A percentile compares a stretch with the other conserved stretches of the same genome.
Evolutionary conservation across 2,888 invertebrate genomes (phyloP).

Genomic region (Timandra comae): DNA sequence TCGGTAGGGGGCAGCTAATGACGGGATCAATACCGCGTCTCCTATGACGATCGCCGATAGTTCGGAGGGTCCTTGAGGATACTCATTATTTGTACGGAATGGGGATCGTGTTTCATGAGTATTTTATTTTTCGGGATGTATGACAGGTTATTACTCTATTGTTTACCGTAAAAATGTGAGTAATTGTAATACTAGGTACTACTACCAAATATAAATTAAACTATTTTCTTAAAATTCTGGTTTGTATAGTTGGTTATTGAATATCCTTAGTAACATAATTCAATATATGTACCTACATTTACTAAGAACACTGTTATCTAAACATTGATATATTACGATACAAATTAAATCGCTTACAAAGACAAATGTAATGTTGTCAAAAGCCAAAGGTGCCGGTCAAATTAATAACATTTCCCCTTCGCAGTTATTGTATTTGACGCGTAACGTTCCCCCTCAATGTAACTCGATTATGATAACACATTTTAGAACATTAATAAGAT

Average conservation of each 20-base stretch:
- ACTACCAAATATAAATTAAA: too few relatives aligned
- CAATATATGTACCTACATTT: too few relatives aligned
- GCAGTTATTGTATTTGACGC: conserved; percentile 11
- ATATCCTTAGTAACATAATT: too few relatives aligned
- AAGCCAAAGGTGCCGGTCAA: conserved; percentile 1
- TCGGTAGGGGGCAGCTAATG: conserved; percentile 9
- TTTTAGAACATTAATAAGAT: conserved; percentile 8
- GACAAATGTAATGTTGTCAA: background rate
- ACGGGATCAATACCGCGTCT: conserved; percentile 18
- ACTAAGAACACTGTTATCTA: too few relatives aligned
- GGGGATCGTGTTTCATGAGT: too few relatives aligned
- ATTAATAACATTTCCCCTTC: conserved; percentile 9
- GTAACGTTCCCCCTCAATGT: conserved; percentile 12
- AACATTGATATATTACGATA: conserved; percentile 1
- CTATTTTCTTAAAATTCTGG: too few relatives aligned
- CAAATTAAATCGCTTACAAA: background rate
- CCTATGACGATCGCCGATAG: conserved; percentile 6
- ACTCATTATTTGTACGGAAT: background rate
- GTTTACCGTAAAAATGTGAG: too few relatives aligned
- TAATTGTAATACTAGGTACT: too few relatives aligned
- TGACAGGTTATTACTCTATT: too few relatives aligned
- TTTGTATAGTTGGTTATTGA: too few relatives aligned
- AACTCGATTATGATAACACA: conserved; percentile 12
- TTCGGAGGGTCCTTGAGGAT: conserved; percentile 3
- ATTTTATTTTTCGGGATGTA: too few relatives aligned